Evolutionary conservation across 1,140 invertebrate species (phyloP).

Genomic region (Neomicropteryx cornuta): DNA sequence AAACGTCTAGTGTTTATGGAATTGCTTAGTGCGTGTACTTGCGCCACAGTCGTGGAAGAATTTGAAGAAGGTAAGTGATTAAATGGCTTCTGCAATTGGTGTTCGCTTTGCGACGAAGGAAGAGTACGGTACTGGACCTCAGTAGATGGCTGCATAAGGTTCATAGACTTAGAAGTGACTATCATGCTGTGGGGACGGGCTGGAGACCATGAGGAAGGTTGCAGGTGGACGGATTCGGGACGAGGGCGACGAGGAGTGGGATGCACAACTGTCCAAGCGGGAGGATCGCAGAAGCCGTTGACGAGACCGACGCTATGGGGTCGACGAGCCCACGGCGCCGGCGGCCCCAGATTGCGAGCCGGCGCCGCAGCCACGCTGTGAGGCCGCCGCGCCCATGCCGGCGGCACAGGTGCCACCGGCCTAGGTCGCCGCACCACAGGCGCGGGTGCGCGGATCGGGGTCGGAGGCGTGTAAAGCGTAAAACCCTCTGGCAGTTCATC

Average conservation of each 20-base stretch:
- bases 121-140: slow-evolving; percentile 42
- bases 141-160: slow-evolving; percentile 25
- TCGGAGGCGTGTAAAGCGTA: slow-evolving; percentile 43
- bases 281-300: slow-evolving; percentile 26
- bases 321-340: slow-evolving; percentile 31
- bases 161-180: slow-evolving; percentile 17
- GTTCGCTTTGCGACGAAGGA: slow-evolving; percentile 47
- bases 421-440: slow-evolving; percentile 6
- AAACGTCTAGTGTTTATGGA: slow-evolving; percentile 23
- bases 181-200: slow-evolving; percentile 32
- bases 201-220: slow-evolving; percentile 32
- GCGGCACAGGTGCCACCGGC: background rate
- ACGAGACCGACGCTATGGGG: slow-evolving; percentile 32
- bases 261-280: slow-evolving; percentile 27
- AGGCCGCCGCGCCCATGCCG: slow-evolving; percentile 21
- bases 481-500: slow-evolving; percentile 42
- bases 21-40: slow-evolving; percentile 3
- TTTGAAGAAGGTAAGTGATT: too few species aligned
- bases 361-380: slow-evolving; percentile 37
- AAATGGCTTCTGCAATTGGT: slow-evolving; percentile 43
- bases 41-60: too few species aligned
- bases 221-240: slow-evolving; percentile 28
- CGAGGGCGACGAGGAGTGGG: slow-evolving; percentile 31
- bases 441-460: slow-evolving; percentile 32
- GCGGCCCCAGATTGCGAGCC: too few species aligned